phyloP scores from a whole-genome alignment of 35 echinoderm and acorn worm species.

The Anneissia japonica region DNA sequence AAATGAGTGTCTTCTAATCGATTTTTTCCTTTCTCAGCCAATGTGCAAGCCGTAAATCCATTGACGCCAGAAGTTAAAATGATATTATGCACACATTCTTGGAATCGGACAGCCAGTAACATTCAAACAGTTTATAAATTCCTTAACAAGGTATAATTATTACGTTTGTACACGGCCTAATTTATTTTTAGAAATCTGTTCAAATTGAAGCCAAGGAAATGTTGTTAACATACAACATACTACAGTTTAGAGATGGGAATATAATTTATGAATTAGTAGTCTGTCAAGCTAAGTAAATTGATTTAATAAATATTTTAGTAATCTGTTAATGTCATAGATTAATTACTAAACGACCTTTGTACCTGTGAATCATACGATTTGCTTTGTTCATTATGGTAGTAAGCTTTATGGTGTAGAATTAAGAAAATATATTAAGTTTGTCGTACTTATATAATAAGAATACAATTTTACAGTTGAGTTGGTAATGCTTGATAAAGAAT shows the following conservation, averaged over 20 bases:
- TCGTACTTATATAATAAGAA: too few relatives aligned
- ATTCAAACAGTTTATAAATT: constrained; percentile 56
- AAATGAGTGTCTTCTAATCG: too few relatives aligned
- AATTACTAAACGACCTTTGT: too few relatives aligned
- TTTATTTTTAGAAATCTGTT: neutral
- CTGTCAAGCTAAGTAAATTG: too few relatives aligned
- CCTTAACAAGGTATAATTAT: constrained; percentile 57
- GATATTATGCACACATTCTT: constrained; percentile 62
- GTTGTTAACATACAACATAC: neutral
- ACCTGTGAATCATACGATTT: too few relatives aligned
- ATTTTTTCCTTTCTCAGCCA: constrained; percentile 42
- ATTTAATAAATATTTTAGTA: too few relatives aligned
- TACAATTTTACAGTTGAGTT: too few relatives aligned
- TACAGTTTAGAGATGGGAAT: neutral
- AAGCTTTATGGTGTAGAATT: too few relatives aligned
- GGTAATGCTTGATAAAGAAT: too few relatives aligned
- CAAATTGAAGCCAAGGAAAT: neutral
- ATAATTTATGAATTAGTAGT: neutral
- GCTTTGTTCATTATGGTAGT: too few relatives aligned
- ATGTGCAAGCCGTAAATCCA: constrained; percentile 67
- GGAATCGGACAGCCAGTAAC: constrained; percentile 54
- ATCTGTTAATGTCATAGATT: too few relatives aligned
- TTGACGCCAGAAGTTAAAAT: constrained; percentile 48
- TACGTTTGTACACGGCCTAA: neutral
- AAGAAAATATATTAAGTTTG: too few relatives aligned